Evolutionary conservation across 2,888 invertebrate genomes (phyloP).

Genomic region (Heliconius ethilla): DNA sequence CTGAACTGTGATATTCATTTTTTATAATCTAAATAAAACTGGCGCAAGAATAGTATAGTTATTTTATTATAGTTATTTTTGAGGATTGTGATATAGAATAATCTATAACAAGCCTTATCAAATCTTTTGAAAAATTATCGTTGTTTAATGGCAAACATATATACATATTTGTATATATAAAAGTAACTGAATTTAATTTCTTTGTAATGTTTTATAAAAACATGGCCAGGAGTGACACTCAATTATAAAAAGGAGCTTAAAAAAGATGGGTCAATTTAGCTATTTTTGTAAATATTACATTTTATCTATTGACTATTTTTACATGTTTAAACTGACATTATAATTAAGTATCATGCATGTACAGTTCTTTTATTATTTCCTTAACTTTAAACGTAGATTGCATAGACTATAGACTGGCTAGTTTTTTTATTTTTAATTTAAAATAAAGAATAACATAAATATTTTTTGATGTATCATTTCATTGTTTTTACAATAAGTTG

Average conservation of each 20-base stretch:
- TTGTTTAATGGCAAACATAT: not conserved
- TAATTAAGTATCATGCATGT: conserved; percentile 23
- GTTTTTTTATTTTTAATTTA: not conserved
- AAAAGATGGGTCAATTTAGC: conserved; percentile 35
- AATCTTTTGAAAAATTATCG: conserved; percentile 26
- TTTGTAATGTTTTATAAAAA: not conserved
- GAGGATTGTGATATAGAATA: conserved; percentile 38
- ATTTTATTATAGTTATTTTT: conserved; percentile 22
- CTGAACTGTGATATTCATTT: conserved; percentile 39
- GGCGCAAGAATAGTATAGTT: conserved; percentile 29
- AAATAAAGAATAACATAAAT: conserved; percentile 13
- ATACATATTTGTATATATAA: conserved; percentile 3
- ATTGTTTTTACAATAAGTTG: not conserved
- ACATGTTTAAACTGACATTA: conserved; percentile 48
- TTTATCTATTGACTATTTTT: conserved; percentile 50
- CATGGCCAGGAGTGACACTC: not conserved
- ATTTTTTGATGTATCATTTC: conserved; percentile 6
- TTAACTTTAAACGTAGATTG: conserved; percentile 17
- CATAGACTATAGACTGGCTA: conserved; percentile 23
- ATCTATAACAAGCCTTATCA: conserved; percentile 35
- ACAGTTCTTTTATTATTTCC: conserved; percentile 19
- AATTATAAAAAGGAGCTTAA: conserved; percentile 39
- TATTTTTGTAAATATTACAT: conserved; percentile 47
- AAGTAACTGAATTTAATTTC: not conserved
- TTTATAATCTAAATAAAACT: conserved; percentile 38